Base-by-base conservation (phyloP, 2,797 vertebrate genomes). In the Sandelia bainsii region DNA sequence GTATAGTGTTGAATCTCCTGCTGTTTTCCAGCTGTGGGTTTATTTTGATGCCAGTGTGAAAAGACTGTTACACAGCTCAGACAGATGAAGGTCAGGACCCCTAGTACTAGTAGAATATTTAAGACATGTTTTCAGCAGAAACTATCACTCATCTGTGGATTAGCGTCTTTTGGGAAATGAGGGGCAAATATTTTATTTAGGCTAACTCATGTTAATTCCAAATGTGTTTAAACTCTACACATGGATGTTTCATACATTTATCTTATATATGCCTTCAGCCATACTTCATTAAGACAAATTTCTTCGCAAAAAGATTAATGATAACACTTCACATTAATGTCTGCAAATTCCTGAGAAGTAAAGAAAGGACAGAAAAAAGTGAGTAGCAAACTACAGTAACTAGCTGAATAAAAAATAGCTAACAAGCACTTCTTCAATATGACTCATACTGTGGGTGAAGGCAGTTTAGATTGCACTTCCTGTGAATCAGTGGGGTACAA, bases 1-100 rank as follows among this genome's bases (percentile, higher is more conserved):
- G 32, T 34, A 9, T 34, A 34, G 32, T 34, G 68, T 29, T 64
- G 58, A 58, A 70, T 48, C 64, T 62, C 74, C 79, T 49, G 81
- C 69, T 64, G 72, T 74, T 63, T 70, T 79, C 20, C 75, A 79
- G 69, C 78, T 75, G 73, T 64, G 73, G 73, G 72, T 64, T 83
- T 73, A 80, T 84, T 89, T 64, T 54, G 50, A 57, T 62, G 57
- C 54, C 51, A 64, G 51, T 63, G 48, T 76, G 68, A 75, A 70
- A 73, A 71, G 37, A 39, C 32, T 53, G 14, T 39, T 62, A 40
- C 32, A 1, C 51, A 72, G 52, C 46, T 62, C 61, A 83, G 51
- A 70, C 58, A 11, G 70, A 76, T 59, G 64, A 91, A 91, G 85
- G 79, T 86, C 69, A 34, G 29, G 13, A 11, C 25, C 12, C 12